Conservation (phyloP, 2,113 vertebrate species). For the Acinonyx jubatus region DNA sequence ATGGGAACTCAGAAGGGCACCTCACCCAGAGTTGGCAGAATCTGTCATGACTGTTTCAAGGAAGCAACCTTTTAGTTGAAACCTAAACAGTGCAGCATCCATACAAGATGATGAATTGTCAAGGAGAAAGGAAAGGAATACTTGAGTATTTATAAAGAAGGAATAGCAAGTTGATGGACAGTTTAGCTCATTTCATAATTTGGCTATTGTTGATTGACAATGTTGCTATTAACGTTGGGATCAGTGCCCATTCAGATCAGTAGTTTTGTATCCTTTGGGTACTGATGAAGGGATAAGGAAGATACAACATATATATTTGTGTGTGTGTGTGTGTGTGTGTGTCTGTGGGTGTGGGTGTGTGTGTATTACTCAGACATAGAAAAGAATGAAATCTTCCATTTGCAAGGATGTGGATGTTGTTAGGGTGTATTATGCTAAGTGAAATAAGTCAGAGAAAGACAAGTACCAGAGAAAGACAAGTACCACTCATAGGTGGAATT, state of each 20-base stretch:
- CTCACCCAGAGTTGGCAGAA: accelerated
- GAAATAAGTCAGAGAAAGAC: not conserved
- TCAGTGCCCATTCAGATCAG: not conserved
- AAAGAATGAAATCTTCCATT: not conserved
- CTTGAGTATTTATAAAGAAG: not conserved
- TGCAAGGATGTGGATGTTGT: not conserved
- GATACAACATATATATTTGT: not conserved
- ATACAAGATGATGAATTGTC: not conserved
- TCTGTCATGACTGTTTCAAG: not conserved
- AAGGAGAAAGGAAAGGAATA: not conserved
- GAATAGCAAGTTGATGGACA: not conserved
- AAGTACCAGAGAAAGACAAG: not conserved
- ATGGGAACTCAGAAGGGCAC: accelerated
- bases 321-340: too few relatives aligned
- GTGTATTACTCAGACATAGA: not conserved
- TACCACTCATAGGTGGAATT: not conserved
- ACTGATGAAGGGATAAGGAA: not conserved
- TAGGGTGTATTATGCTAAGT: not conserved
- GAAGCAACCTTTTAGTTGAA: not conserved
- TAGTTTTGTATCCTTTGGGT: not conserved
- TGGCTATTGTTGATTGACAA: not conserved
- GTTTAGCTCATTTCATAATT: not conserved
- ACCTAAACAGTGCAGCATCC: not conserved
- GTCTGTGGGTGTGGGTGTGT: too few relatives aligned
- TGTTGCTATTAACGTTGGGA: not conserved